Conservation (phyloP, 2,888 invertebrate genomes). For the Parnassius apollo region DNA sequence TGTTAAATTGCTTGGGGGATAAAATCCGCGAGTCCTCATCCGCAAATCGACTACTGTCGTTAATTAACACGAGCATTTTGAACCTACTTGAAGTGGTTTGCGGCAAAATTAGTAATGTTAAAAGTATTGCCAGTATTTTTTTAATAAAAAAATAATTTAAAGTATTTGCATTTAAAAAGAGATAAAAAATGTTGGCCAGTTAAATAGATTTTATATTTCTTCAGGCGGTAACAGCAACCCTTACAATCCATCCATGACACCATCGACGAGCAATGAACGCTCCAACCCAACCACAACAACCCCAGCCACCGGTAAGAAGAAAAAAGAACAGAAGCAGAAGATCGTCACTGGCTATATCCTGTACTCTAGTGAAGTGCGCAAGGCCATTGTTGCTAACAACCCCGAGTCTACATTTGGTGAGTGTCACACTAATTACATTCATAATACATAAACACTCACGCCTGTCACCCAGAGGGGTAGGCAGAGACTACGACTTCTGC, state of each 20-base stretch:
- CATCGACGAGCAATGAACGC: constrained; percentile 58
- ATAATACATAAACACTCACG: too few species aligned
- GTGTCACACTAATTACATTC: constrained; percentile 42
- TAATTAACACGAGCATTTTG: too few species aligned
- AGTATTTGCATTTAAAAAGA: too few species aligned
- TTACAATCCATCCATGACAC: constrained; percentile 63
- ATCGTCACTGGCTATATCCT: constrained; percentile 98
- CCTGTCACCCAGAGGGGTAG: too few species aligned
- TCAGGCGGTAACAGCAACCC: constrained; percentile 77
- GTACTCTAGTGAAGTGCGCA: constrained; percentile 97
- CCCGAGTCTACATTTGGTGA: constrained; percentile 97
- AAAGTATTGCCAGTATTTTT: too few species aligned
- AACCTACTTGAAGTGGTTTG: too few species aligned
- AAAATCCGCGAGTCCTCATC: too few species aligned
- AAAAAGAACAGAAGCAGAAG: constrained; percentile 85
- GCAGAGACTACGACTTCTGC: too few species aligned
- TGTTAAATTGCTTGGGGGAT: too few species aligned
- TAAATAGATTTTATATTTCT: not conserved
- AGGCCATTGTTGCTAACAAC: constrained; percentile 94
- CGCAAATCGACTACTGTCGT: too few species aligned
- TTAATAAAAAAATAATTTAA: too few species aligned
- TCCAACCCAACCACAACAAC: constrained; percentile 44
- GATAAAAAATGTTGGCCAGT: not conserved
- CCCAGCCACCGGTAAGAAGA: constrained; percentile 64
- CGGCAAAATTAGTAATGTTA: too few species aligned